phyloP scores from a whole-genome alignment of 2,797 vertebrate species.

The Oryzias dopingdopingensis region DNA sequence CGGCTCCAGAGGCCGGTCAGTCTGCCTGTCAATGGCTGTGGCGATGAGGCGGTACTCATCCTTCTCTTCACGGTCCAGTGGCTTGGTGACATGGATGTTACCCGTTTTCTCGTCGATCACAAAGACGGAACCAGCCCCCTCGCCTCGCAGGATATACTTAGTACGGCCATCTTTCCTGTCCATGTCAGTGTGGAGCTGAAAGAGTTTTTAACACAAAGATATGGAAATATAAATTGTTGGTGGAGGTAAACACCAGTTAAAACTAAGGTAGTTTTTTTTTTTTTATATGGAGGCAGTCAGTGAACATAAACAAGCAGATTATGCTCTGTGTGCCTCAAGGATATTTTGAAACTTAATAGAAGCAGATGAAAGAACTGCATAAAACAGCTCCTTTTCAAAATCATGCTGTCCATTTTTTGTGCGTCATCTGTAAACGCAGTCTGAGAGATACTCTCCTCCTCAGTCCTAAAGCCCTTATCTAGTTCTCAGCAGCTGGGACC shows the following conservation, averaged over 20 bases:
- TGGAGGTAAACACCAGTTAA: conserved; percentile 56
- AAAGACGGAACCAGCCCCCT: conserved; percentile 89
- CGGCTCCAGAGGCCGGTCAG: conserved; percentile 87
- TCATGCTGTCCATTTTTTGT: conserved; percentile 20
- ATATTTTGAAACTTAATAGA: conserved; percentile 57
- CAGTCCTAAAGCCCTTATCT: conserved; percentile 47
- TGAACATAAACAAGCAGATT: conserved; percentile 66
- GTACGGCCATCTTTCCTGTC: conserved; percentile 88
- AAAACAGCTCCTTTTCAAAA: conserved; percentile 33
- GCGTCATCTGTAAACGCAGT: conserved; percentile 37
- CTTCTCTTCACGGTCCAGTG: conserved; percentile 90
- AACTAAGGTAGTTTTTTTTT: conserved; percentile 57
- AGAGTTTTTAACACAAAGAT: conserved; percentile 4
- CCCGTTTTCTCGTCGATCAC: conserved; percentile 92
- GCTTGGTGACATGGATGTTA: conserved; percentile 92
- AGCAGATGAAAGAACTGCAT: conserved; percentile 44
- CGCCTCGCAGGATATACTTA: conserved; percentile 87
- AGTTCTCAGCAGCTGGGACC: conserved; percentile 39
- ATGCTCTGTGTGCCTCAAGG: conserved; percentile 54
- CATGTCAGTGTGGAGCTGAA: conserved; percentile 86
- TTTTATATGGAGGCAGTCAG: conserved; percentile 26
- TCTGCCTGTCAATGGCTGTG: conserved; percentile 87
- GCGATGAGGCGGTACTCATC: conserved; percentile 88
- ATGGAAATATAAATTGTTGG: conserved; percentile 20
- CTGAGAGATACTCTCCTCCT: conserved; percentile 42